Evolutionary conservation across 2,888 invertebrate species (phyloP).

Genomic region (Acrocyrtus sp.): DNA sequence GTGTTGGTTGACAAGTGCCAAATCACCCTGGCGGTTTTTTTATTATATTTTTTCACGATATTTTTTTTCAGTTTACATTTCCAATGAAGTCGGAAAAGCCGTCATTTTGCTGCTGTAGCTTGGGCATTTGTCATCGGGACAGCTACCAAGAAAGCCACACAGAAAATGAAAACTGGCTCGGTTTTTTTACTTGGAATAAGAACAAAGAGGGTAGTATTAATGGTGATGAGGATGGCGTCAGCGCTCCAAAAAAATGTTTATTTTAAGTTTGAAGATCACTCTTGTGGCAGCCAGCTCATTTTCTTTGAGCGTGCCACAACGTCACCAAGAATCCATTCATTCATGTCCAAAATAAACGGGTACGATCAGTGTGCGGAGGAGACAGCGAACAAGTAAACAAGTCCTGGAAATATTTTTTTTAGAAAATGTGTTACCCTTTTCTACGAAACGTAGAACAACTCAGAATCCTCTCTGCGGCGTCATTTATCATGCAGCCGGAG

Average conservation of each 20-base stretch:
- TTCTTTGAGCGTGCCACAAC: conserved; percentile 25
- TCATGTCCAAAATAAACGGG: conserved; percentile 33
- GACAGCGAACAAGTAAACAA: too few relatives aligned
- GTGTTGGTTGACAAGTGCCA: background rate
- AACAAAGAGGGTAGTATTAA: too few relatives aligned
- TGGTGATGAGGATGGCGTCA: conserved; percentile 7
- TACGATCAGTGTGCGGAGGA: too few relatives aligned
- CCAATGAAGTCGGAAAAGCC: background rate
- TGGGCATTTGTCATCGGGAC: background rate
- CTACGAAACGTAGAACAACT: too few relatives aligned
- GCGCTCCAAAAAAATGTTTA: background rate
- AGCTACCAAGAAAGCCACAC: background rate
- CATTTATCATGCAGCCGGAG: conserved; percentile 38
- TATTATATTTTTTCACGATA: too few relatives aligned
- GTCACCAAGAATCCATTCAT: conserved; percentile 24
- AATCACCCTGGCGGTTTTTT: background rate
- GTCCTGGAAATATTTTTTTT: too few relatives aligned
- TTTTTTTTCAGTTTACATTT: background rate
- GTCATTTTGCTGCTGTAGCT: background rate
- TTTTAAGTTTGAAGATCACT: conserved; percentile 6
- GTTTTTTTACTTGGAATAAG: too few relatives aligned
- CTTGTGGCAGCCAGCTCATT: conserved; percentile 17
- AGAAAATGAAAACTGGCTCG: background rate
- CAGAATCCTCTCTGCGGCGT: conserved; percentile 22
- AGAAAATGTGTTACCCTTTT: too few relatives aligned